Conservation (phyloP, 2,113 vertebrate genomes). For the Hippocampus barbouri region DNA sequence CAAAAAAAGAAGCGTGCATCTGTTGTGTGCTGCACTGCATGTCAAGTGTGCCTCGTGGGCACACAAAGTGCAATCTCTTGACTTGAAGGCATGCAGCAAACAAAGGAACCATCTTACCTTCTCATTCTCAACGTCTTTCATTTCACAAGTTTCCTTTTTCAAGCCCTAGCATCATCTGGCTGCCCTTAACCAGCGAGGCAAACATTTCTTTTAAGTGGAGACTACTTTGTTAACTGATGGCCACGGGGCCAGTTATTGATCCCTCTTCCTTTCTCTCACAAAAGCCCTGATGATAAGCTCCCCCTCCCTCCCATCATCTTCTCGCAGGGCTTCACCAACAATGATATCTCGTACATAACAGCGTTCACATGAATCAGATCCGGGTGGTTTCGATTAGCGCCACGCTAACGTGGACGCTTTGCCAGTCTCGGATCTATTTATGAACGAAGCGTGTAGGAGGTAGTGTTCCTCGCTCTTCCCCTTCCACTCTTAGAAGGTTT, state of each 20-base stretch:
- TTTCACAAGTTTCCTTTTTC: slow-evolving; percentile 66
- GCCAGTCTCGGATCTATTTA: slow-evolving; percentile 63
- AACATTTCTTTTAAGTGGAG: slow-evolving; percentile 69
- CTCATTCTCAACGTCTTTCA: slow-evolving; percentile 60
- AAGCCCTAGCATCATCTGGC: slow-evolving; percentile 69
- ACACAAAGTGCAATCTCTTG: slow-evolving; percentile 53
- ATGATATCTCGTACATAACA: slow-evolving; percentile 66
- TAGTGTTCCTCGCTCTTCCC: slow-evolving; percentile 58
- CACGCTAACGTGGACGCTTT: slow-evolving; percentile 59
- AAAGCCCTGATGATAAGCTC: slow-evolving; percentile 63
- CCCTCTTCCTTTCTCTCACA: slow-evolving; percentile 59
- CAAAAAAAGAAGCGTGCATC: neutral
- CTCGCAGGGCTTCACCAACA: slow-evolving; percentile 55
- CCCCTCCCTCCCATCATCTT: slow-evolving; percentile 26
- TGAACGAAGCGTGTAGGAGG: slow-evolving; percentile 71
- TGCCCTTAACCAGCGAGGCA: slow-evolving; percentile 68
- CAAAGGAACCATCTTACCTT: slow-evolving; percentile 56
- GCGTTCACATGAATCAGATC: slow-evolving; percentile 68
- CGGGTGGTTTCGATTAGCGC: slow-evolving; percentile 64
- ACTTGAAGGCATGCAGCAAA: slow-evolving; percentile 59
- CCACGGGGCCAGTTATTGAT: slow-evolving; percentile 76
- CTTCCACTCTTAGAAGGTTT: slow-evolving; percentile 58
- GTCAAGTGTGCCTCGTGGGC: slow-evolving; percentile 64
- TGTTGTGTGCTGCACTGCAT: slow-evolving; percentile 14
- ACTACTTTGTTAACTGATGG: slow-evolving; percentile 77